These are phyloP conservation scores for Microctenopoma steveboyesi DNA, from an alignment of 2,797 vertebrate species.

Conservation along the genomic window DNA sequence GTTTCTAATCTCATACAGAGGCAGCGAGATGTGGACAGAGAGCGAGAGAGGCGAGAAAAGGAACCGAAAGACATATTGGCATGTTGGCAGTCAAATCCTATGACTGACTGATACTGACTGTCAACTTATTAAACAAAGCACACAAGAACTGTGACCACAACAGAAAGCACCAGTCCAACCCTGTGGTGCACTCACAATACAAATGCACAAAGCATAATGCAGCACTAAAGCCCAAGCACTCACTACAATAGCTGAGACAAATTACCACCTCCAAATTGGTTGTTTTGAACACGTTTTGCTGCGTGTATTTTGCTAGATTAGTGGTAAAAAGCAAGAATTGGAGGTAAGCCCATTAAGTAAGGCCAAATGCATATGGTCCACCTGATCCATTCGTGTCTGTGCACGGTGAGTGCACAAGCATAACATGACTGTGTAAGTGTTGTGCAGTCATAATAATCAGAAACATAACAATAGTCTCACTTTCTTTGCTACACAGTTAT, in stretches of 20 bases:
- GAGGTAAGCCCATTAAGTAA: constrained; percentile 68
- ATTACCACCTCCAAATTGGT: constrained; percentile 58
- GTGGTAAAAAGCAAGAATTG: constrained; percentile 51
- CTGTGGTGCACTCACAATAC: constrained; percentile 35
- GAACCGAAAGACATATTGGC: constrained; percentile 37
- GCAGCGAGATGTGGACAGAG: constrained; percentile 7
- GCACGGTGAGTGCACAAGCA: no score
- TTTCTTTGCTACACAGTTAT: not conserved
- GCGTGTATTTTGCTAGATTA: constrained; percentile 59
- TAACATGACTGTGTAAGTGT: not conserved
- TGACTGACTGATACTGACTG: constrained; percentile 30
- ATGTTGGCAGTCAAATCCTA: constrained; percentile 40
- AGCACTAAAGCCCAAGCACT: constrained; percentile 43
- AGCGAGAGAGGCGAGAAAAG: constrained; percentile 20
- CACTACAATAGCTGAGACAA: constrained; percentile 51
- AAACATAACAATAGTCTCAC: not conserved
- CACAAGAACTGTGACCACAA: constrained; percentile 27
- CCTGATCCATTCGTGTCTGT: constrained; percentile 25
- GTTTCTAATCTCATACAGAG: constrained; percentile 60
- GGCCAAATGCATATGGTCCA: constrained; percentile 29
- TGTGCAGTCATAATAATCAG: not conserved
- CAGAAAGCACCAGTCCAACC: constrained; percentile 21
- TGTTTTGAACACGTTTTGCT: constrained; percentile 57
- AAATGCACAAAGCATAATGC: constrained; percentile 33
- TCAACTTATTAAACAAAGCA: constrained; percentile 50